Conservation (phyloP, 2,888 invertebrate species). For the Idaea straminata region DNA sequence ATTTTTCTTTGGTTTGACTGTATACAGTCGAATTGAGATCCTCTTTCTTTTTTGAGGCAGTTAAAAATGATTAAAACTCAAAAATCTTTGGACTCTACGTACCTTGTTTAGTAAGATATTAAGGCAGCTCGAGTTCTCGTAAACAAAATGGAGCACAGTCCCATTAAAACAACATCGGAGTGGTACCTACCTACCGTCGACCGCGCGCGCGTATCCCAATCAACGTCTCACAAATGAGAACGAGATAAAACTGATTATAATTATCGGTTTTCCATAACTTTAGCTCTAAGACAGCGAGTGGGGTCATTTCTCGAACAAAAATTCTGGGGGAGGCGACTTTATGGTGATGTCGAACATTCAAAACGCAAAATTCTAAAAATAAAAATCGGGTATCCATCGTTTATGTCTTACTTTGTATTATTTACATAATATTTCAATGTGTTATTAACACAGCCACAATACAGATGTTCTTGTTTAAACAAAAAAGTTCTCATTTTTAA, state of each 20-base stretch:
- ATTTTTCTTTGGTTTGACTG: too few relatives aligned
- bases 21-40: constrained; percentile 16
- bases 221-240: constrained; percentile 34
- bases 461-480: too few relatives aligned
- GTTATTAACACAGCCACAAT: too few relatives aligned
- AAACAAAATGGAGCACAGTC: background rate
- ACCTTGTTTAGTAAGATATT: background rate
- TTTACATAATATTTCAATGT: too few relatives aligned
- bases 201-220: constrained; percentile 16
- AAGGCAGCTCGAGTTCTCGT: background rate
- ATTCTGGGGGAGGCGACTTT: constrained; percentile 38
- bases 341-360: too few relatives aligned
- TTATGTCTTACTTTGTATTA: too few relatives aligned
- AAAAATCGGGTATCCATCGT: too few relatives aligned
- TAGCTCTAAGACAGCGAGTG: constrained; percentile 37
- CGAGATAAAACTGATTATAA: constrained; percentile 42
- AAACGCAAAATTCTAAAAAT: too few relatives aligned
- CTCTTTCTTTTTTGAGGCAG: constrained; percentile 2
- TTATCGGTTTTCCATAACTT: constrained; percentile 53
- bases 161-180: constrained; percentile 33
- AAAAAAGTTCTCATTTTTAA: too few relatives aligned
- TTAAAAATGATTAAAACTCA: too few relatives aligned
- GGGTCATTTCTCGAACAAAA: constrained; percentile 37
- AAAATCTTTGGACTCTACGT: too few relatives aligned
- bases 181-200: background rate